Percentiles rank a stretch among this genome's conserved stretches.
phyloP scores from a whole-genome alignment of 2,113 vertebrate genomes.

The Chroicocephalus ridibundus region DNA sequence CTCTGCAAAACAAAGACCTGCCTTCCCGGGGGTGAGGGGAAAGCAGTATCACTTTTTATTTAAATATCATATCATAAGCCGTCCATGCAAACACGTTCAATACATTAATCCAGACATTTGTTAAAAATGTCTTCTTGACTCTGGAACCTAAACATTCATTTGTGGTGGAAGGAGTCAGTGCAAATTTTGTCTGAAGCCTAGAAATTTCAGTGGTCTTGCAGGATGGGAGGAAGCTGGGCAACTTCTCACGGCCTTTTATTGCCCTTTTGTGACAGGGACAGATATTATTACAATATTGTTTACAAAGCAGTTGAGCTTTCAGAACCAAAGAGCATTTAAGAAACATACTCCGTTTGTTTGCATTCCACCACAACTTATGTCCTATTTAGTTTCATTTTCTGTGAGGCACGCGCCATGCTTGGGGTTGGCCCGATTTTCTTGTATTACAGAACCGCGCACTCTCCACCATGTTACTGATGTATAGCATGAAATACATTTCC shows the following conservation, averaged over 20 bases:
- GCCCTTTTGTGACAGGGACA: not conserved
- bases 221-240: not conserved
- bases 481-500: not conserved
- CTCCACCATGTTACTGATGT: too few species aligned
- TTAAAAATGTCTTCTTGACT: not conserved
- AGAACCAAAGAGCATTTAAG: not conserved
- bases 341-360: not conserved
- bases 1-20: not conserved
- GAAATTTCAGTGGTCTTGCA: not conserved
- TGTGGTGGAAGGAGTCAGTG: not conserved
- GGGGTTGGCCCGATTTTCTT: not conserved
- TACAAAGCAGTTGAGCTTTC: not conserved
- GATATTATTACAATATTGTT: not conserved
- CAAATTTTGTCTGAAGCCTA: not conserved
- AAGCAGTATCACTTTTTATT: not conserved
- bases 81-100: not conserved
- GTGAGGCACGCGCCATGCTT: not conserved
- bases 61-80: not conserved
- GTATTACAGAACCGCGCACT: not conserved
- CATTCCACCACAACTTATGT: not conserved
- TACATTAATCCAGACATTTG: not conserved
- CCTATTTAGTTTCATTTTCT: not conserved
- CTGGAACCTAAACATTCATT: not conserved
- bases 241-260: slow-evolving; percentile 18
- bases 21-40: not conserved